Base-by-base conservation (phyloP, 1,140 invertebrate species). In the Mercenaria mercenaria region DNA sequence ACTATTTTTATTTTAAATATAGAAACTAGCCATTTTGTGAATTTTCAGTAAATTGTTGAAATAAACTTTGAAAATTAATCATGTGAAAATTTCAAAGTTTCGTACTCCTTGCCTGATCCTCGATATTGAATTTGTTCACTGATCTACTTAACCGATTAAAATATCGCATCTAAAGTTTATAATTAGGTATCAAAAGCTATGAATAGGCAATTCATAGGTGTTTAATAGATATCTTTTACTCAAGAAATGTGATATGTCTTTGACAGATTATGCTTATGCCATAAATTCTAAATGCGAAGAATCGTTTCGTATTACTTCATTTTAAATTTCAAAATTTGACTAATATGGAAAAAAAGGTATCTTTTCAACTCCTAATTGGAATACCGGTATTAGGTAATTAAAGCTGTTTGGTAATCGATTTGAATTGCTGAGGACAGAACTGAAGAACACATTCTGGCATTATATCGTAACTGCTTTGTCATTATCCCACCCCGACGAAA, bases 131-230 rank as follows among this genome's bases (percentile, higher is more conserved):
- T 76, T 23, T 41, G 29, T 32, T 41, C 74, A 79, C 23, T 50
- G 74, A 79, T 79, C 74, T 50, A 79, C 39, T 79, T 50, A 74
- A 79, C 74, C 26, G 74, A 79, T 79, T 79, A 56, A 56, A 79
- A 79, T 79, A 79, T 41, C 41, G 50, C 74, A 79, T 79, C 74
- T 79, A 50, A 50, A 34, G 74, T 50, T 32, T 79, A 79, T 79
- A 79, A 79, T 79, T 79, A 79, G 74, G 74, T 79, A 79, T 79
- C 74, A 79, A 79, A 79, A 79, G 41, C 74, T 79, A 79, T 79
- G 74, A 79, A 79, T 79, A 79, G 34, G 26, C 50, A 20, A 79
- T 79, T 79, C 74, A 79, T 47, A 79, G 47, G 74, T 79, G 74
- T 79, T 79, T 50, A 56, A 47, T 47, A 79, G 74, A 56, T 79